phyloP scores from a whole-genome alignment of 2,888 invertebrate species.

The Phalera bucephala region DNA sequence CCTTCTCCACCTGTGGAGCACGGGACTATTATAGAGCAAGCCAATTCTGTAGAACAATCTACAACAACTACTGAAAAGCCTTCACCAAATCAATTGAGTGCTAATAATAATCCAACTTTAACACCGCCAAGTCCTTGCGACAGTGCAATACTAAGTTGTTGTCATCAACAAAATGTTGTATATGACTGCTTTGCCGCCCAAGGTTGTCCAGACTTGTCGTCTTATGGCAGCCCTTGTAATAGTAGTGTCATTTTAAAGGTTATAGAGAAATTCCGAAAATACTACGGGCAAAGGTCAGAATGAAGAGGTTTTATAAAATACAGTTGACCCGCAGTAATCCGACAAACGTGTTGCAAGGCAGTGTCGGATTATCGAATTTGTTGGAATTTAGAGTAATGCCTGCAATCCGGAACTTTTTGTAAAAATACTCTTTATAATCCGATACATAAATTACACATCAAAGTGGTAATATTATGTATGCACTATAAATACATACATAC shows the following conservation, averaged over 20 bases:
- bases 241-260: conserved; percentile 44
- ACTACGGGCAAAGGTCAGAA: conserved; percentile 46
- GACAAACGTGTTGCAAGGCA: no score
- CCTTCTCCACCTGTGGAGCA: conserved; percentile 57
- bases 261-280: conserved; percentile 52
- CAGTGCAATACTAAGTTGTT: conserved; percentile 60
- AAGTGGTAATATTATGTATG: no score
- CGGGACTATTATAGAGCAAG: conserved; percentile 40
- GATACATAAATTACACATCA: no score
- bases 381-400: no score
- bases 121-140: conserved; percentile 50
- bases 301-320: conserved; percentile 22
- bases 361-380: no score
- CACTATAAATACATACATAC: no score
- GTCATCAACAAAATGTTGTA: conserved; percentile 49
- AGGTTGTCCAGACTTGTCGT: conserved; percentile 72
- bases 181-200: conserved; percentile 55
- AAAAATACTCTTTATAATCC: no score
- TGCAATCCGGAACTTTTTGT: no score
- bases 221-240: conserved; percentile 58
- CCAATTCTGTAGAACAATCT: conserved; percentile 2
- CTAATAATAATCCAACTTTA: neutral
- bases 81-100: conserved; percentile 6
- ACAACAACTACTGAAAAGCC: conserved; percentile 10
- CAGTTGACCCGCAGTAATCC: no score